Evolutionary conservation across 2,113 vertebrate species (phyloP).

Genomic region (Corydoras maculifer): DNA sequence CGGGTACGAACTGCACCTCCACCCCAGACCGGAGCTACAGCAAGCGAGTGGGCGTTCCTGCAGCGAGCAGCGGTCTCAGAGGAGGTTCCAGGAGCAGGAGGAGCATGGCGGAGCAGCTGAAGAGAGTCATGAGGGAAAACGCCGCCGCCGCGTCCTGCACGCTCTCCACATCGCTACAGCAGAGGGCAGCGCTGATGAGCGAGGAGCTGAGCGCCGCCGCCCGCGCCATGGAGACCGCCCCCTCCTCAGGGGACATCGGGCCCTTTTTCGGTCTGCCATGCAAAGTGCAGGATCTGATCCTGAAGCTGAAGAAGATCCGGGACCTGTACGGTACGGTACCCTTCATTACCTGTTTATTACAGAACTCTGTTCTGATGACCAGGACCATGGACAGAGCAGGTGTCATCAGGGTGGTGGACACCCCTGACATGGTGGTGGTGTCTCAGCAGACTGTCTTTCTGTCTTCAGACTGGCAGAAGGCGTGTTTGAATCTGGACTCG

Average conservation of each 20-base stretch:
- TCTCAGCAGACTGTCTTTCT: not conserved
- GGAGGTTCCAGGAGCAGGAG: constrained; percentile 47
- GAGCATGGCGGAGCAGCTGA: constrained; percentile 79
- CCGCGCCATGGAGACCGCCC: constrained; percentile 62
- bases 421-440: too few species aligned
- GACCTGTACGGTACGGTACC: constrained; percentile 76
- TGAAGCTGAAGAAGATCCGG: constrained; percentile 76
- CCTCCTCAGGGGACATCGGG: constrained; percentile 72
- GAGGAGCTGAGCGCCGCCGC: constrained; percentile 78
- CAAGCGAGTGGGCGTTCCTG: not conserved
- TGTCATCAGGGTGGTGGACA: too few species aligned
- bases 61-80: not conserved
- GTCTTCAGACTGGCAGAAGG: constrained; percentile 85
- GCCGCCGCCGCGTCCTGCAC: constrained; percentile 63
- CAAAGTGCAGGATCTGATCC: constrained; percentile 85
- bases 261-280: constrained; percentile 92
- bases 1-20: constrained; percentile 36
- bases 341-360: too few species aligned
- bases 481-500: constrained; percentile 81
- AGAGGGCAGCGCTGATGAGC: constrained; percentile 73
- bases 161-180: constrained; percentile 67
- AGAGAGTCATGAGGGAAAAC: constrained; percentile 81
- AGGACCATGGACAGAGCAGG: too few species aligned
- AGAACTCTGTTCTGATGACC: too few species aligned
- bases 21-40: constrained; percentile 32